phyloP scores from a whole-genome alignment of 2,888 invertebrate species.

The Xylota sylvarum region DNA sequence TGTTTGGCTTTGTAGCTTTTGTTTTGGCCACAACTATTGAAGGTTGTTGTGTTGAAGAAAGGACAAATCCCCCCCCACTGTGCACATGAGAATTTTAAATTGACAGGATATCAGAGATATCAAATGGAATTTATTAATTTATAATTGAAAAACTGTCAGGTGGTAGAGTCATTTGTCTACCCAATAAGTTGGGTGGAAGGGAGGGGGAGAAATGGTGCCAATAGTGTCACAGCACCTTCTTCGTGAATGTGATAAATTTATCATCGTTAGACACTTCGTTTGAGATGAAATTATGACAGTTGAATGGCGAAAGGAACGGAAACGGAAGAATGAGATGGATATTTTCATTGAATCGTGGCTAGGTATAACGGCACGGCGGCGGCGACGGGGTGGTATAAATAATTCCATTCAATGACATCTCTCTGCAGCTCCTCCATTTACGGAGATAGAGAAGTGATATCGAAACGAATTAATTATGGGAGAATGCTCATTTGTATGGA shows the following conservation, averaged over 20 bases:
- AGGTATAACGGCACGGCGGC: background rate
- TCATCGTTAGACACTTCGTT: slow-evolving; percentile 25
- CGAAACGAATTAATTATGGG: slow-evolving; percentile 39
- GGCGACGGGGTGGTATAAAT: background rate
- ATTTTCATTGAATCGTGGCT: background rate
- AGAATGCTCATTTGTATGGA: slow-evolving; percentile 44
- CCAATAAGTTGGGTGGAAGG: too few relatives aligned
- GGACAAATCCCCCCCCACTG: background rate
- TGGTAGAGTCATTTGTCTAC: slow-evolving; percentile 25
- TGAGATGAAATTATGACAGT: slow-evolving; percentile 24
- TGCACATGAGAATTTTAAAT: background rate
- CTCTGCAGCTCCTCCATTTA: background rate
- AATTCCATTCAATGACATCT: slow-evolving; percentile 11
- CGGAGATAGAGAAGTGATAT: background rate
- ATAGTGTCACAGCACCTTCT: background rate
- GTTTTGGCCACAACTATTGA: background rate
- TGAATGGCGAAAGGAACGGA: background rate
- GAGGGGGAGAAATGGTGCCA: background rate
- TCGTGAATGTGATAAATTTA: slow-evolving; percentile 32
- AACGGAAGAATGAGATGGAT: background rate
- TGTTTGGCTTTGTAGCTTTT: slow-evolving; percentile 6
- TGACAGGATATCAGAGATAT: slow-evolving; percentile 9
- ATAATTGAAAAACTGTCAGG: slow-evolving; percentile 47
- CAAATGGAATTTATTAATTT: slow-evolving; percentile 38
- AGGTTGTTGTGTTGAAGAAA: background rate